These are phyloP conservation scores for Bursaphelenchus okinawaensis DNA, from an alignment of 2,888 invertebrate genomes.

Conservation along the genomic window DNA sequence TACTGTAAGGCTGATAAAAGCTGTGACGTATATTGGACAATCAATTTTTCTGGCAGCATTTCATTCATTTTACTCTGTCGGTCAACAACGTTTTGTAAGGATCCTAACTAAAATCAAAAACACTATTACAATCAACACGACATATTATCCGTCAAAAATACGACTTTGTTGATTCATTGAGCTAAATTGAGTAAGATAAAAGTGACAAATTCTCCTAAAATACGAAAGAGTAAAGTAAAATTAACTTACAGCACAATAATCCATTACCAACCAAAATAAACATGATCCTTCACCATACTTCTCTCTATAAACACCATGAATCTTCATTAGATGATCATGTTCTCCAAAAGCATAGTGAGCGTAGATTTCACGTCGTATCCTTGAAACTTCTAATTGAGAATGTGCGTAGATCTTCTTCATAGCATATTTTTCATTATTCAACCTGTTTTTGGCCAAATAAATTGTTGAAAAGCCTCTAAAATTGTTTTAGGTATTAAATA, in stretches of 20 bases:
- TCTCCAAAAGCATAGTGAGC: slow-evolving; percentile 24
- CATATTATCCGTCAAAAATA: no score
- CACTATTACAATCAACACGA: no score
- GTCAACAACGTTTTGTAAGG: slow-evolving; percentile 17
- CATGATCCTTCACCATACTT: slow-evolving; percentile 5
- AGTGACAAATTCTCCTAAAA: neutral
- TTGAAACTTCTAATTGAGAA: slow-evolving; percentile 29
- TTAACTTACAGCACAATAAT: slow-evolving; percentile 9
- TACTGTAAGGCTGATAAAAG: slow-evolving; percentile 32
- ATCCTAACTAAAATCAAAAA: slow-evolving; percentile 16
- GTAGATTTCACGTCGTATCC: slow-evolving; percentile 28
- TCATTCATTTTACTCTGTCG: neutral
- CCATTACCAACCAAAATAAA: slow-evolving; percentile 9
- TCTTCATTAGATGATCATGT: slow-evolving; percentile 22
- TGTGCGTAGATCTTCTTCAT: slow-evolving; percentile 39
- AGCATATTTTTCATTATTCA: slow-evolving; percentile 35
- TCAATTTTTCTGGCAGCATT: neutral
- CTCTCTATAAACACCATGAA: slow-evolving; percentile 25
- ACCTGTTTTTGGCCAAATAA: slow-evolving; percentile 31
- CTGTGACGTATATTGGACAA: slow-evolving; percentile 11
- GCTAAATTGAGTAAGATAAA: neutral
- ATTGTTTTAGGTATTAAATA: slow-evolving; percentile 1
- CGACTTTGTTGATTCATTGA: no score
- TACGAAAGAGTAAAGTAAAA: neutral
- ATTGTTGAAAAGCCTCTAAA: slow-evolving; percentile 38